Evolutionary conservation across 37 sponge, comb jelly and placozoan genomes (phyloP).

Genomic region (Beroe ovata): DNA sequence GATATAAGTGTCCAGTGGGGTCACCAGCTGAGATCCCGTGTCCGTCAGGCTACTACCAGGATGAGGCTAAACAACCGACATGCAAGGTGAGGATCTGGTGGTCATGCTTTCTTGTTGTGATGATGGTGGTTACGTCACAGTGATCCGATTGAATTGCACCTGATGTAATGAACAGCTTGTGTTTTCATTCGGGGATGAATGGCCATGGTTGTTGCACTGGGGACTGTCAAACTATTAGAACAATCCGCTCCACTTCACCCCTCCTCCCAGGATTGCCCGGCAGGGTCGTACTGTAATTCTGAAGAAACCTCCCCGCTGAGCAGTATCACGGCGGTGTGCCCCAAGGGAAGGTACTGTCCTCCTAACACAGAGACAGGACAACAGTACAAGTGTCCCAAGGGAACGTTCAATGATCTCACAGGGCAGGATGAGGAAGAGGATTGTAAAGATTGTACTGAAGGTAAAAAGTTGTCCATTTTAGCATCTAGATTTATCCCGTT

Average conservation of each 20-base stretch:
- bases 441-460: conserved; percentile 69
- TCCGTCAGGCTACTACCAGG: conserved; percentile 65
- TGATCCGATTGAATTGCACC: too few species aligned
- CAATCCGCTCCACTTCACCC: too few species aligned
- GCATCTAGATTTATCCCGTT: too few species aligned
- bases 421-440: conserved; percentile 25
- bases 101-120: too few species aligned
- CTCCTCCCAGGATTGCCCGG: conserved; percentile 51
- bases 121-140: too few species aligned
- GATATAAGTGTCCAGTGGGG: conserved; percentile 46
- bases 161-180: too few species aligned
- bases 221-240: too few species aligned
- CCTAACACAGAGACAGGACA: background rate
- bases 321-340: conserved; percentile 17
- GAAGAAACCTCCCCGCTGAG: background rate
- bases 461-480: too few species aligned
- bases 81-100: conserved; percentile 26
- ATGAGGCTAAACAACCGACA: background rate
- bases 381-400: conserved; percentile 68
- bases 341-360: conserved; percentile 68
- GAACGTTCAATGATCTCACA: conserved; percentile 47
- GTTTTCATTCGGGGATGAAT: too few species aligned
- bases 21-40: conserved; percentile 31
- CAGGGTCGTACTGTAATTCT: conserved; percentile 8
- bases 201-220: too few species aligned